Conservation (phyloP, 2,888 invertebrate species). For the Craniophora ligustri region DNA sequence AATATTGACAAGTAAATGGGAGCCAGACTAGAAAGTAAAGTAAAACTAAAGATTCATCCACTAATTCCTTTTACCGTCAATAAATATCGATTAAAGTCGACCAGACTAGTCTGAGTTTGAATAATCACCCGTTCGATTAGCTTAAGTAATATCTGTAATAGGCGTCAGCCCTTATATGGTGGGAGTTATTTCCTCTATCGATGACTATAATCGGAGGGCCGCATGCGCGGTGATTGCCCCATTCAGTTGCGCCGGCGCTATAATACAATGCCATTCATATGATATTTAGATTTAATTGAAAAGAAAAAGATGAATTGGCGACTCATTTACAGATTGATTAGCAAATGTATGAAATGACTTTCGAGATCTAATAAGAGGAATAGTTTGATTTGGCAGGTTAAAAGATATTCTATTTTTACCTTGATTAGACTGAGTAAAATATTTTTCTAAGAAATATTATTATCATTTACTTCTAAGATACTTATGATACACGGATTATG, state of each 20-base stretch:
- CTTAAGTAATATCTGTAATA: slow-evolving; percentile 43
- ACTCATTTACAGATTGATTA: too few relatives aligned
- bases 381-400: too few relatives aligned
- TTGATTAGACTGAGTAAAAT: slow-evolving; percentile 3
- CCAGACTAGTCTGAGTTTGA: slow-evolving; percentile 1
- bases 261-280: slow-evolving; percentile 33
- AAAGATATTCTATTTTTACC: too few relatives aligned
- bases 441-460: slow-evolving; percentile 33
- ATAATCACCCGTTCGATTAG: slow-evolving; percentile 41
- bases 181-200: slow-evolving; percentile 48
- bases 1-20: slow-evolving; percentile 26
- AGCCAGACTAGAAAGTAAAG: not conserved
- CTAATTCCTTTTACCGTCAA: slow-evolving; percentile 15
- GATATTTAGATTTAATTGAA: slow-evolving; percentile 10
- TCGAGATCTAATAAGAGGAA: too few relatives aligned
- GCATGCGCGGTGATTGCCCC: slow-evolving; percentile 42
- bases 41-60: slow-evolving; percentile 4
- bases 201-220: slow-evolving; percentile 43
- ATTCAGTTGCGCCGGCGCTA: slow-evolving; percentile 45
- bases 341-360: too few relatives aligned
- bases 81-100: slow-evolving; percentile 22
- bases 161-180: slow-evolving; percentile 45
- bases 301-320: slow-evolving; percentile 4
- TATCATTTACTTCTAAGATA: slow-evolving; percentile 39
- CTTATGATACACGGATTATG: slow-evolving; percentile 45